Evolutionary conservation across 2,888 invertebrate species (phyloP).

Genomic region (Acrobasis repandana): DNA sequence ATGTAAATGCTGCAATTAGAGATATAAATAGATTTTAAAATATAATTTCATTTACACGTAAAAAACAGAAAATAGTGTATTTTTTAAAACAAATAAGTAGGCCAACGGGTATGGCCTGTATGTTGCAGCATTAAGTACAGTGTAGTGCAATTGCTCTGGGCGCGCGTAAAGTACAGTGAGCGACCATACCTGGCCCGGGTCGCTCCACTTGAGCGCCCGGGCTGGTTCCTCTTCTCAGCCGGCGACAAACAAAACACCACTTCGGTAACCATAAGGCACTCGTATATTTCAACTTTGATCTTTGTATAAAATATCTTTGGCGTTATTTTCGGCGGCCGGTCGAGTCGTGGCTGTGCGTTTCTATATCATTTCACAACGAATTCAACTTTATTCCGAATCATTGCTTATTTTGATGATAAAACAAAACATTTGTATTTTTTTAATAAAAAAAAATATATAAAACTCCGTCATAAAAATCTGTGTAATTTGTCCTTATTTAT

Average conservation of each 20-base stretch:
- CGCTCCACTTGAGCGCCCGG: slow-evolving; percentile 91
- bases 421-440: too few relatives aligned
- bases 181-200: slow-evolving; percentile 91
- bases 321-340: slow-evolving; percentile 50
- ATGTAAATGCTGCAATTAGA: slow-evolving; percentile 39
- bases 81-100: too few relatives aligned
- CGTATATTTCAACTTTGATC: slow-evolving; percentile 74
- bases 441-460: too few relatives aligned
- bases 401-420: too few relatives aligned
- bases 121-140: slow-evolving; percentile 24
- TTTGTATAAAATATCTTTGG: slow-evolving; percentile 76
- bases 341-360: slow-evolving; percentile 21
- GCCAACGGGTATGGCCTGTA: too few relatives aligned
- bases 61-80: too few relatives aligned
- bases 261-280: slow-evolving; percentile 80
- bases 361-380: background rate
- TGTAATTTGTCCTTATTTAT: too few relatives aligned
- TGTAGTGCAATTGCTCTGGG: slow-evolving; percentile 57
- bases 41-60: background rate
- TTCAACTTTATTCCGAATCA: background rate
- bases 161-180: slow-evolving; percentile 65
- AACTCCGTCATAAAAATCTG: too few relatives aligned
- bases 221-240: slow-evolving; percentile 83
- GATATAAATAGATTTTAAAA: background rate
- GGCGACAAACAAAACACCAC: slow-evolving; percentile 75